Percentiles rank a stretch among this genome's conserved stretches.
phyloP scores from a whole-genome alignment of 2,797 vertebrate species.

The Borostomias antarcticus region DNA sequence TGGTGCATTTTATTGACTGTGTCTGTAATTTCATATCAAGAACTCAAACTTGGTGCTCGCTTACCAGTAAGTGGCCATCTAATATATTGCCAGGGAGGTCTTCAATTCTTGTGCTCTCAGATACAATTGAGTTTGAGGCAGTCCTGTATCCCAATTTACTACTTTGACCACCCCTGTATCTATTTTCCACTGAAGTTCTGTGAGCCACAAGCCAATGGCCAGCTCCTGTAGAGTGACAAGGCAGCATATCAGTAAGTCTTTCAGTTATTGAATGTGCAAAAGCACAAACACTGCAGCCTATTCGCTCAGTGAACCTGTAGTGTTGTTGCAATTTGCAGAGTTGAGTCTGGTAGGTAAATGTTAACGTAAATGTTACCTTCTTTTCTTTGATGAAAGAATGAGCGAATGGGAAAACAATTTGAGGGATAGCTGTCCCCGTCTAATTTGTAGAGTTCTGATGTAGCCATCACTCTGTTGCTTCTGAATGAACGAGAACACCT shows the following conservation, averaged over 20 bases:
- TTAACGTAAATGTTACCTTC: slow-evolving; percentile 47
- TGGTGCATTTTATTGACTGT: not conserved
- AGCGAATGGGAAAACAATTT: slow-evolving; percentile 57
- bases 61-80: slow-evolving; percentile 68
- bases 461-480: slow-evolving; percentile 47
- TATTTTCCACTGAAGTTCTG: slow-evolving; percentile 51
- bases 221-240: slow-evolving; percentile 44
- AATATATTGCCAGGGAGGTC: slow-evolving; percentile 41
- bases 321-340: no score
- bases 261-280: not conserved
- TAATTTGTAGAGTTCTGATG: slow-evolving; percentile 39
- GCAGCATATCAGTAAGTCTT: not conserved
- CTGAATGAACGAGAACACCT: not conserved
- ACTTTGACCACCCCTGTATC: slow-evolving; percentile 27
- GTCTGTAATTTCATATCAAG: not conserved
- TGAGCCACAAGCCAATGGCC: slow-evolving; percentile 68
- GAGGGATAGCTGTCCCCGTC: slow-evolving; percentile 46
- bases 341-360: not conserved
- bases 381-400: slow-evolving; percentile 43
- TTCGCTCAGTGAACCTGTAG: no score
- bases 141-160: slow-evolving; percentile 19
- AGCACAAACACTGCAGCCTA: not conserved
- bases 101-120: slow-evolving; percentile 3
- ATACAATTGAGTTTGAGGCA: slow-evolving; percentile 12
- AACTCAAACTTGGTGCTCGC: slow-evolving; percentile 10